Evolutionary conservation across 2,888 invertebrate genomes (phyloP), one percentile per base, ranked within the genome.

Genomic region (Tromatobia lineatoria): DNA sequence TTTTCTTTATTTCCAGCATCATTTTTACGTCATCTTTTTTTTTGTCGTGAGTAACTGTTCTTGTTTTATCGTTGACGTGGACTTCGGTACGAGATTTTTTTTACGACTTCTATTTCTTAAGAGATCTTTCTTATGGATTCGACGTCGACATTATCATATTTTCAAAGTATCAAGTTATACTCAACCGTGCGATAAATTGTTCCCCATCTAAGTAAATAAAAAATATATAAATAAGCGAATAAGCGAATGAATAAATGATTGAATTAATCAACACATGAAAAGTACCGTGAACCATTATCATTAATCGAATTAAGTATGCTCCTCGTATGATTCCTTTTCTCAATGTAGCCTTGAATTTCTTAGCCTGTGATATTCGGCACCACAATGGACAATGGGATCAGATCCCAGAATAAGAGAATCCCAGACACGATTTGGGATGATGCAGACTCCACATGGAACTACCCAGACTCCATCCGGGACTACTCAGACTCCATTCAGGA

Each of bases 21-120:
- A n/a, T n/a, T n/a, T n/a, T n/a, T n/a, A n/a, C n/a, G 38, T 57
- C 47, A 71, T 77, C 76, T 76, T n/a, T 34, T 57, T 45, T 10
- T 66, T 52, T 18, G 8, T n/a, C 13, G 15, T 42, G n/a, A 61
- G 57, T 20, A 34, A 3, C 25, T 29, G 18, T 8, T 10, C 50
- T 10, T 34, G 18, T 10, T n/a, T 45, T 15, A 61, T 69, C 15
- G 7, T 11, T 34, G n/a, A 47, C n/a, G 15, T 15, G 4, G 15
- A n/a, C 2, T 47, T 3, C 8, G 13, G 45, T 45, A 13, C 45
- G 45, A 13, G 45, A 13, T 45, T 45, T 13, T 45, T 47, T 47
- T 25, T 15, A 25, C 38, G 38, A 20, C 13, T 18, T 52, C 50
- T 3, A 11, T 23, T 11, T 18, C 0, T 18, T 18, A 15, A 0